Base-by-base conservation (phyloP, 2,797 vertebrate genomes). In the Enteromius afrohamiltoni region DNA sequence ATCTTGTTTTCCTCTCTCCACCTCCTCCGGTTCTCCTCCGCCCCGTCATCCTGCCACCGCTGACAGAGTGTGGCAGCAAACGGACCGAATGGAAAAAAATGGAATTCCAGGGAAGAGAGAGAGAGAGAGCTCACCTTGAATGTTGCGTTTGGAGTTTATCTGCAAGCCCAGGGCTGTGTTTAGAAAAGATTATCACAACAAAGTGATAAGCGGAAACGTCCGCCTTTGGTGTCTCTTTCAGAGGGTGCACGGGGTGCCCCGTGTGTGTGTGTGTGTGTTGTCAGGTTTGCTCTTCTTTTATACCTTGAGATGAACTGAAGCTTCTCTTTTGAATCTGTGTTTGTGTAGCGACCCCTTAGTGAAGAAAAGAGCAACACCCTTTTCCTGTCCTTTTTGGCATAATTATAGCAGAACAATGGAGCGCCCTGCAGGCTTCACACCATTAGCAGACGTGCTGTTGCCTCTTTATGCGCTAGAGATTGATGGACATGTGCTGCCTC, bases 391-490 rank as follows among this genome's bases (percentile, higher is more conserved):
- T 93, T 90, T 91, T 91, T 92, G 87, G 86, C 91, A 86, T 95
- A 95, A 95, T 95, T 95, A 94, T 93, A 94, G 93, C 89, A 90
- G 91, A 93, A 93, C 95, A 95, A 94, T 93, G 93, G 91, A 92
- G 91, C 82, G 49, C 85, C 92, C 93, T 93, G 87, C 87, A 91
- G 90, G 91, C 91, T 90, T 89, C 88, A 91, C 90, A 58, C 92
- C 89, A 87, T 90, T 90, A 92, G 91, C 93, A 49, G 91, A 83
- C 93, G 93, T 93, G 92, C 92, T 91, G 90, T 90, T 73, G 90
- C 91, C 94, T 91, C 93, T 88, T 94, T 94, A 93, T 95, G 94
- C 91, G 93, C 93, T 93, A 94, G 93, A 95, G 95, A 96, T 96
- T 96, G 95, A 96, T 95, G 94, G 93, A 93, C 91, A 88, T 91